Evolutionary conservation across 2,113 vertebrate species (phyloP).

Genomic region (mouse (Mus musculus)): DNA sequence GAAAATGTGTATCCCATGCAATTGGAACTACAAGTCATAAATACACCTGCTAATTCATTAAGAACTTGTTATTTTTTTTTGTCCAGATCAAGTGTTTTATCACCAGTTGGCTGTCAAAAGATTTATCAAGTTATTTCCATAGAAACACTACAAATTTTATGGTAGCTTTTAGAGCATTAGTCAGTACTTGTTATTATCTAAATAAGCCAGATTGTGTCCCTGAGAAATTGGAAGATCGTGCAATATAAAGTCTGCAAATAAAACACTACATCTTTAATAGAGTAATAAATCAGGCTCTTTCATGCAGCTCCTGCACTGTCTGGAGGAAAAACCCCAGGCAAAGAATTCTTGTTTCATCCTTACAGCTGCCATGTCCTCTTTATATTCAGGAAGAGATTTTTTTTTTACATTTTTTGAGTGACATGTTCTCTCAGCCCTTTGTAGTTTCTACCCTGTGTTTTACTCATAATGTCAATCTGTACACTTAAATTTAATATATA

Average conservation of each 20-base stretch:
- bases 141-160: slow-evolving; percentile 51
- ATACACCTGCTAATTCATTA: slow-evolving; percentile 59
- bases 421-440: background rate
- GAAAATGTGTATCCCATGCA: slow-evolving; percentile 17
- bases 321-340: background rate
- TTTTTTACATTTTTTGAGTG: background rate
- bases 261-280: slow-evolving; percentile 30
- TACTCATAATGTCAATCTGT: background rate
- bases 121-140: slow-evolving; percentile 47
- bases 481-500: background rate
- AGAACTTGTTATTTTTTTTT: background rate
- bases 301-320: background rate
- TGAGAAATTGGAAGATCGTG: background rate
- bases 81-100: slow-evolving; percentile 35
- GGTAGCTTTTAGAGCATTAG: slow-evolving; percentile 35
- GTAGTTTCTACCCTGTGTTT: background rate
- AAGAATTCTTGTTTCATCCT: background rate
- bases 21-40: slow-evolving; percentile 69
- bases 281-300: slow-evolving; percentile 9
- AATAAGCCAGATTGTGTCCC: slow-evolving; percentile 4
- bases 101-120: slow-evolving; percentile 41
- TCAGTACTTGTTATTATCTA: slow-evolving; percentile 50
- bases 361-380: background rate
- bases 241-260: slow-evolving; percentile 10
- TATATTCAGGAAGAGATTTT: background rate